Conservation (phyloP, 1,140 invertebrate genomes). For the Lucilia sericata region DNA sequence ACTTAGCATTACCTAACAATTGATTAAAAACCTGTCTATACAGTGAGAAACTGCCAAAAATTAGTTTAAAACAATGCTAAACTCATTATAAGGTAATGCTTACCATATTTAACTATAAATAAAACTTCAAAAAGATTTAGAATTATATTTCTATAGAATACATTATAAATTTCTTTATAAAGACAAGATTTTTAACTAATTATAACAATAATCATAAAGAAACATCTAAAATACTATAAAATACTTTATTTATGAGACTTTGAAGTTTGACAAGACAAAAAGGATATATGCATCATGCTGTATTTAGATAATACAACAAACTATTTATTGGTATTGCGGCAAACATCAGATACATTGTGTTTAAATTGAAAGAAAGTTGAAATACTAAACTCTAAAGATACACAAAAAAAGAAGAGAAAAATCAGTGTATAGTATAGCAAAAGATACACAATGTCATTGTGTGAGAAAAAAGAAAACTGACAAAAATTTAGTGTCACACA, state of each 20-base stretch:
- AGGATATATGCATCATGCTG: conserved; percentile 15
- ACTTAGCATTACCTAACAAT: too few species aligned
- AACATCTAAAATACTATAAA: not conserved
- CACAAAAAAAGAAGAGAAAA: too few species aligned
- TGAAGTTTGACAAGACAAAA: not conserved
- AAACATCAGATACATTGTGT: not conserved
- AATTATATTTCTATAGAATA: too few species aligned
- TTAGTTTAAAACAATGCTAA: too few species aligned
- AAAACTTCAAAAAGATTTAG: too few species aligned
- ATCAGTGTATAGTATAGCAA: too few species aligned
- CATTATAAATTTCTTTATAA: not conserved
- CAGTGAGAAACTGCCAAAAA: too few species aligned
- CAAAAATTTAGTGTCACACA: not conserved
- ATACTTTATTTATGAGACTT: not conserved
- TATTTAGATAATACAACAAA: not conserved
- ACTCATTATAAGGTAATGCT: too few species aligned
- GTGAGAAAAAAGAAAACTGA: too few species aligned
- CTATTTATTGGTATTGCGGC: not conserved
- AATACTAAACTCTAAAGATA: not conserved
- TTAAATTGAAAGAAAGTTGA: conserved; percentile 10
- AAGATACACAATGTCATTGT: too few species aligned
- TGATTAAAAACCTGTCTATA: too few species aligned
- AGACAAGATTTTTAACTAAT: not conserved
- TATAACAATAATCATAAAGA: not conserved
- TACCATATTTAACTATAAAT: too few species aligned